These are phyloP conservation scores for Saiga tatarica DNA, from an alignment of 2,113 vertebrate species.

Conservation along the genomic window DNA sequence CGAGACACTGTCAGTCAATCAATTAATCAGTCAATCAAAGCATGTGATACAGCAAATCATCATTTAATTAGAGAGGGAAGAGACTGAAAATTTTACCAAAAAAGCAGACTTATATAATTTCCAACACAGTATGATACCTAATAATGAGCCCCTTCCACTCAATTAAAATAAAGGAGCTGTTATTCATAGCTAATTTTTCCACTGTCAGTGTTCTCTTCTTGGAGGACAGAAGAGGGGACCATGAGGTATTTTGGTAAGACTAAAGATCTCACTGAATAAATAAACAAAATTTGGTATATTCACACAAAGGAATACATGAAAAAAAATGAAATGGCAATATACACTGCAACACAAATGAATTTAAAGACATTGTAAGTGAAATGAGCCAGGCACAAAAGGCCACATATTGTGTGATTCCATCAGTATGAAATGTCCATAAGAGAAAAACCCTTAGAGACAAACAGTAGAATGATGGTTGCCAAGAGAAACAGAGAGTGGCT, in stretches of 20 bases:
- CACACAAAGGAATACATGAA: not conserved
- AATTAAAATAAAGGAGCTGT: not conserved
- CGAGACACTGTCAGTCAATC: not conserved
- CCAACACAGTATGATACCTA: not conserved
- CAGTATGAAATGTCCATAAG: not conserved
- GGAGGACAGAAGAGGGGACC: not conserved
- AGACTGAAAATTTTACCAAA: not conserved
- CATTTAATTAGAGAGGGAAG: not conserved
- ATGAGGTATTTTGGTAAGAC: not conserved
- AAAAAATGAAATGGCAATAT: not conserved
- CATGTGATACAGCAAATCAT: not conserved
- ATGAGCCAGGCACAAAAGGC: not conserved
- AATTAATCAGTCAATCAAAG: not conserved
- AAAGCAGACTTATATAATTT: not conserved
- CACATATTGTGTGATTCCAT: not conserved
- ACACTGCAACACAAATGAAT: not conserved
- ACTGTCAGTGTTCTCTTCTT: not conserved
- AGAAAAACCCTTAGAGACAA: not conserved
- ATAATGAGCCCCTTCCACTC: not conserved
- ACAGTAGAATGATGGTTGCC: not conserved
- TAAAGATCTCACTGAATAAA: not conserved
- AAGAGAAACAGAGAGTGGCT: not conserved
- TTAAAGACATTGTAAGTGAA: not conserved
- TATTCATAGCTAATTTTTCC: not conserved
- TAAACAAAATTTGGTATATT: not conserved